These are phyloP conservation scores for Galerucella pusilla DNA, from an alignment of 2,888 invertebrate species.

Conservation along the genomic window DNA sequence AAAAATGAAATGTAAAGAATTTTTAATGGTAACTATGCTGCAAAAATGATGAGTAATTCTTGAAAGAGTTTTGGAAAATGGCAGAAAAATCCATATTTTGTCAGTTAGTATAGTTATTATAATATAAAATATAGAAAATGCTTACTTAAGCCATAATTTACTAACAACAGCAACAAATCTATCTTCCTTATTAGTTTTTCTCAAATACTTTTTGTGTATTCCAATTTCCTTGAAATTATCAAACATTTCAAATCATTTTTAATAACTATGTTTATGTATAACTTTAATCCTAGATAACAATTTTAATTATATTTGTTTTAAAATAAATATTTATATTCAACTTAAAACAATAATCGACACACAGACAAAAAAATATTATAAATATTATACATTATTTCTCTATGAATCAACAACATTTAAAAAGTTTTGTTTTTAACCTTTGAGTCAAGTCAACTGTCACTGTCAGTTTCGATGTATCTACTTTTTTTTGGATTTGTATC, in stretches of 20 bases:
- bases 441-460: too few species aligned
- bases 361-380: too few species aligned
- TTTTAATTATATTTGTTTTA: neutral
- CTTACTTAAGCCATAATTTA: slow-evolving; percentile 75
- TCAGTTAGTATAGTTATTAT: slow-evolving; percentile 29
- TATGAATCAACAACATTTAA: neutral
- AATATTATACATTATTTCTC: too few species aligned
- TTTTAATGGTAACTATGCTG: too few species aligned
- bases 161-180: slow-evolving; percentile 75
- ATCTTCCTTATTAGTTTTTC: slow-evolving; percentile 69
- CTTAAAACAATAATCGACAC: neutral
- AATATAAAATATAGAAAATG: slow-evolving; percentile 52
- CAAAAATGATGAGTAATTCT: too few species aligned
- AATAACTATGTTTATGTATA: slow-evolving; percentile 1
- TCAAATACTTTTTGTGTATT: slow-evolving; percentile 76
- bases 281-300: neutral
- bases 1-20: too few species aligned
- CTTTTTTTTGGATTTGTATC: too few species aligned
- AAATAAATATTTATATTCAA: neutral
- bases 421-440: slow-evolving; percentile 8
- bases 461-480: too few species aligned
- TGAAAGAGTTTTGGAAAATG: too few species aligned
- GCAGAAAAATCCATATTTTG: neutral
- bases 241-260: slow-evolving; percentile 68
- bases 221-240: slow-evolving; percentile 77